A percentile compares a stretch with the other conserved stretches of the same genome.
These are phyloP conservation scores for Whitmania pigra DNA, from an alignment of 1,140 invertebrate genomes.

Conservation along the genomic window DNA sequence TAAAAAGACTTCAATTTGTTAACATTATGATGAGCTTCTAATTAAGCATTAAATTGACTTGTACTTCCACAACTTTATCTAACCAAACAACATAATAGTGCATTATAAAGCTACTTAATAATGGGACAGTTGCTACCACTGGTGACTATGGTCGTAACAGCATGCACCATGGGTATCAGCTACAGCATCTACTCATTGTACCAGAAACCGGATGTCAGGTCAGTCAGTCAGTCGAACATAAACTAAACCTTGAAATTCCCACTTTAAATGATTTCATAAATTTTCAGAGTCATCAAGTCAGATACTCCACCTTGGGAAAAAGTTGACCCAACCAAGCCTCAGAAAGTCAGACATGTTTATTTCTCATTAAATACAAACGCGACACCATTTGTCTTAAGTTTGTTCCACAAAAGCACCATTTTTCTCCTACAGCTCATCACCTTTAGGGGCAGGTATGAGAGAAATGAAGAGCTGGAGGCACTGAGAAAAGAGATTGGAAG, in stretches of 20 bases:
- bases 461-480: constrained; percentile 27
- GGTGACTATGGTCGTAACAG: constrained; percentile 25
- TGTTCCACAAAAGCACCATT: background rate
- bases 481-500: constrained; percentile 28
- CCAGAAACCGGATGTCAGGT: constrained; percentile 29
- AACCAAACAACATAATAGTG: too few species aligned
- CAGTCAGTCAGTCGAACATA: constrained; percentile 13
- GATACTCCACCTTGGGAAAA: constrained; percentile 19
- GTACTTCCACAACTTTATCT: too few species aligned
- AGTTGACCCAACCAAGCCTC: constrained; percentile 13
- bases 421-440: constrained; percentile 17
- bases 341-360: background rate
- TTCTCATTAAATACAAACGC: constrained; percentile 8
- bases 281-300: constrained; percentile 15
- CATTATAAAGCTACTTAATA: too few species aligned
- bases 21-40: too few species aligned
- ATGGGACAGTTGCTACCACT: constrained; percentile 27
- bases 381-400: background rate
- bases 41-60: too few species aligned
- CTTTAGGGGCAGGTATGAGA: constrained; percentile 26
- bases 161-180: constrained; percentile 20
- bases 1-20: too few species aligned
- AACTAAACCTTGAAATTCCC: background rate
- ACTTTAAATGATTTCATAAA: constrained; percentile 17
- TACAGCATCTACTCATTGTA: constrained; percentile 27